Evolutionary conservation across 2,888 invertebrate species (phyloP), one percentile per base, ranked within the genome.

Genomic region (Stomorhina lunata): DNA sequence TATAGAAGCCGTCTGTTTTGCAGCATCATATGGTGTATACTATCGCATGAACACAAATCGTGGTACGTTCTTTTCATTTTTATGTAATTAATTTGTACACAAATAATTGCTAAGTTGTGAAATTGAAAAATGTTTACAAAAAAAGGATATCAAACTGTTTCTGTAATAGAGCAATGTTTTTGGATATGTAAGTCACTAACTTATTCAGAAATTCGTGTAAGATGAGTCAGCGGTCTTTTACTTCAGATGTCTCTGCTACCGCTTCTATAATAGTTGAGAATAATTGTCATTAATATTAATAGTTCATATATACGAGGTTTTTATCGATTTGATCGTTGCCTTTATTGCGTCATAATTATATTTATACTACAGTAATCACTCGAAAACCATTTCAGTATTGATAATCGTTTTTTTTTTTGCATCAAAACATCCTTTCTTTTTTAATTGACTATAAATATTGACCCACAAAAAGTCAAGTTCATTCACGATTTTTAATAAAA

Each of bases 31-130:
- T 91, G 92, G 92, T 81, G 87, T 94, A 86, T 96, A 95, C 93
- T 92, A 92, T 88, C 93, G 93, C 91, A 92, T 95, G 89, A 95
- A 95, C 88, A 93, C 93, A 63, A 93, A 94, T 86, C 93, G 94
- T 93, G 95, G 96, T 95, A 91, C 91, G 92, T 79, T 45, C 15
- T 29, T 17, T 20, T 12, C 1, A 10, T 22, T 25, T 65, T 66
- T 66, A 75, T 66, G 37, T 75, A 65, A 55, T 40, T 27, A 57
- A 17, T 27, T 50, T 63, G 37, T 12, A 0, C 20, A 10, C 59
- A 29, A 29, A 34, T 27, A 34, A 45, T 2, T 10, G 17, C 5
- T 4, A 69, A 55, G 37, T 40, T 37, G 15, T n/a, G 20, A 48
- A 20, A n/a, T 43, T 12, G 29, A 57, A 17, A 2, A 27, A 27